These are phyloP conservation scores for Rhaphigaster nebulosa DNA, from an alignment of 2,888 invertebrate genomes.

Conservation along the genomic window DNA sequence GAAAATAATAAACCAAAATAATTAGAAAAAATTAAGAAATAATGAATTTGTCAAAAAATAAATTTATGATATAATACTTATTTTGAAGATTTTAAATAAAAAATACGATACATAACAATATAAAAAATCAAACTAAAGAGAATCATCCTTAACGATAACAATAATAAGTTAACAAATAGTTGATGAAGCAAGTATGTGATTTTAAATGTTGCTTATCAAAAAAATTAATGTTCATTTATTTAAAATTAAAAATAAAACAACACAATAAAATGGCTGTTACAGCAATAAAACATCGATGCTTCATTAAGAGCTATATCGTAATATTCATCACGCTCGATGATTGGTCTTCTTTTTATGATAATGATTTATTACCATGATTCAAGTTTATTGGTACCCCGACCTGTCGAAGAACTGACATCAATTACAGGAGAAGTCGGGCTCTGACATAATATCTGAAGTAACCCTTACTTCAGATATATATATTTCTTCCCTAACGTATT, in stretches of 20 bases:
- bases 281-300: neutral
- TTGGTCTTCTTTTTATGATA: neutral
- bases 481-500: neutral
- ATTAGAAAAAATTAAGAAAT: too few relatives aligned
- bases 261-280: neutral
- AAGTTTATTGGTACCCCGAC: neutral
- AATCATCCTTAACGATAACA: too few relatives aligned
- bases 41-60: too few relatives aligned
- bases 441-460: neutral
- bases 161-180: too few relatives aligned
- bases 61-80: too few relatives aligned
- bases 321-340: neutral
- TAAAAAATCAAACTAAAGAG: too few relatives aligned
- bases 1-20: too few relatives aligned
- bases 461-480: neutral
- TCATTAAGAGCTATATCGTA: neutral
- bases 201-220: neutral
- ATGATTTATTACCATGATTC: slow-evolving; percentile 4
- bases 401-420: neutral
- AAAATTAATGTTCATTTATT: neutral
- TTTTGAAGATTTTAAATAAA: too few relatives aligned
- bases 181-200: too few relatives aligned
- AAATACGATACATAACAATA: too few relatives aligned
- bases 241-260: neutral
- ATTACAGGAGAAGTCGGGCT: neutral